Percentiles rank a stretch among this genome's conserved stretches.
Conservation (phyloP, 1,140 invertebrate species). For the Microplitis mediator region DNA sequence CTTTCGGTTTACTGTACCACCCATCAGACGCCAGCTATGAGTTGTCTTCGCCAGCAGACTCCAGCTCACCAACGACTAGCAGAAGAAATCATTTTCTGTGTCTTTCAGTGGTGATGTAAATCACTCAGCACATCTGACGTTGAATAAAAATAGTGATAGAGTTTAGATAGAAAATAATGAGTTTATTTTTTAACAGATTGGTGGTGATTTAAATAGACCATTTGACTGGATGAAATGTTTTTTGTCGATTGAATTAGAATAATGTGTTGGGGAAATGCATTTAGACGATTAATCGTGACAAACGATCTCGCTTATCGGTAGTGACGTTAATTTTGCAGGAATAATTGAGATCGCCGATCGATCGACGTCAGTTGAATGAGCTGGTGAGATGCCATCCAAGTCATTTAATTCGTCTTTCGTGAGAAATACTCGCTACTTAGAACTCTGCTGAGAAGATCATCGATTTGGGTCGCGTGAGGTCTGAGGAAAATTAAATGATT, state of each 20-base stretch:
- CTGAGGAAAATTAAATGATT: slow-evolving; percentile 64
- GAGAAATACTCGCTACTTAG: slow-evolving; percentile 38
- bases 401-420: slow-evolving; percentile 60
- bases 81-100: background rate
- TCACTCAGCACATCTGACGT: background rate
- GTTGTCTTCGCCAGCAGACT: background rate
- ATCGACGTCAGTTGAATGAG: slow-evolving; percentile 43
- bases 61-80: background rate
- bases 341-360: slow-evolving; percentile 60
- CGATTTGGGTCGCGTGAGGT: slow-evolving; percentile 52
- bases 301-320: slow-evolving; percentile 37
- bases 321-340: slow-evolving; percentile 55
- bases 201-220: no score
- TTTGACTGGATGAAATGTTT: no score
- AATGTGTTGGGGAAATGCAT: background rate
- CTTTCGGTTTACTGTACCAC: slow-evolving; percentile 15
- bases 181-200: no score
- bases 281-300: slow-evolving; percentile 35
- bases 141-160: no score
- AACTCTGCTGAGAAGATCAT: slow-evolving; percentile 56
- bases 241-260: background rate
- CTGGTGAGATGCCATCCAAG: slow-evolving; percentile 56
- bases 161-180: background rate
- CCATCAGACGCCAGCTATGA: slow-evolving; percentile 2
- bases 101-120: background rate